A percentile compares a stretch with the other conserved stretches of the same genome.
Conservation (phyloP, 2,888 invertebrate genomes). For the Chrysopilus asiliformis region DNA sequence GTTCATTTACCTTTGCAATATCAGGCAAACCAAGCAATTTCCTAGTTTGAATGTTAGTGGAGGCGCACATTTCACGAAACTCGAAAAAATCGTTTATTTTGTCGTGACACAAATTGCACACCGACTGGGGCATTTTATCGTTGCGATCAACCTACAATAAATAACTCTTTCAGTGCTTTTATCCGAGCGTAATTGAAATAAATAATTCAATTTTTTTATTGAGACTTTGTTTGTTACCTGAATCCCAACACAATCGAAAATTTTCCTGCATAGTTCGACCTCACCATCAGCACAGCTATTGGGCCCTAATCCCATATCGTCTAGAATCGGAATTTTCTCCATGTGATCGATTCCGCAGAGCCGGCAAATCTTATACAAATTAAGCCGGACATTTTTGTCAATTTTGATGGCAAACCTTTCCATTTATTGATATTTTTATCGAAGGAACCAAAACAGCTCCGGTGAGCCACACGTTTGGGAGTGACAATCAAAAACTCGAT, state of each 20-base stretch:
- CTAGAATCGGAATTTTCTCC: constrained; percentile 26
- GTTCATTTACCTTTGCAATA: constrained; percentile 17
- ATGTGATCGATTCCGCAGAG: constrained; percentile 35
- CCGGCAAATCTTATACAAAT: constrained; percentile 34
- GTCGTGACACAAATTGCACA: constrained; percentile 46
- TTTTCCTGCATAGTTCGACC: constrained; percentile 28
- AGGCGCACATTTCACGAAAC: constrained; percentile 43
- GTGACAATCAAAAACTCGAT: no score
- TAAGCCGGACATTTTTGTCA: constrained; percentile 29
- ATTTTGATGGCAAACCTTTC: constrained; percentile 34
- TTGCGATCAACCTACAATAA: constrained; percentile 38
- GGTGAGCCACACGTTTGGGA: no score
- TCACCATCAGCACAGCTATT: constrained; percentile 17
- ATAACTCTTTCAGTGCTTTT: no score
- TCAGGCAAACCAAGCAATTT: constrained; percentile 28
- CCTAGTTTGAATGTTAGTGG: constrained; percentile 41
- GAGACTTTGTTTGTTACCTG: constrained; percentile 20
- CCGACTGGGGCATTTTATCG: constrained; percentile 48
- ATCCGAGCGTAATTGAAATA: constrained; percentile 9
- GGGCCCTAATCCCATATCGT: no score
- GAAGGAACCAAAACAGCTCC: no score
- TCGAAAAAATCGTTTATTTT: constrained; percentile 49
- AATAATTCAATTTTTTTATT: constrained; percentile 7
- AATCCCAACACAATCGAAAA: constrained; percentile 27
- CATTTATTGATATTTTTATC: no score